Conservation (phyloP, 2,888 invertebrate species). For the Criorhina ranunculi region DNA sequence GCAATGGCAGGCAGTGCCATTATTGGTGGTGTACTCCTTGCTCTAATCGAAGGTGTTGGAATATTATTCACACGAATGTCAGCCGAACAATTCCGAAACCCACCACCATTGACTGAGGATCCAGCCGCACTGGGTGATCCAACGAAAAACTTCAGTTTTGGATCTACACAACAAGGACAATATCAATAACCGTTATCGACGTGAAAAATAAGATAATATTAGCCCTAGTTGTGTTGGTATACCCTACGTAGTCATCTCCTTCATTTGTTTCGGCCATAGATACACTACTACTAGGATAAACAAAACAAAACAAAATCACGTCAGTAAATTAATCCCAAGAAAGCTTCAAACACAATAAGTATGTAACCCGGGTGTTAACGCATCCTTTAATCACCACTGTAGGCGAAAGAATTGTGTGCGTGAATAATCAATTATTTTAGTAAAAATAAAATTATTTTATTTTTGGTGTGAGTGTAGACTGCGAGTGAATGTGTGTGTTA, state of each 20-base stretch:
- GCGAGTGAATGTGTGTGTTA: conserved; percentile 54
- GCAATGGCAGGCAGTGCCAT: conserved; percentile 98
- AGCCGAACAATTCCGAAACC: conserved; percentile 96
- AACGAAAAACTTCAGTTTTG: conserved; percentile 82
- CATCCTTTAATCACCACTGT: neutral
- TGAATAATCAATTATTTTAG: conserved; percentile 38
- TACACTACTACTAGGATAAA: conserved; percentile 26
- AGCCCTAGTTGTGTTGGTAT: conserved; percentile 39
- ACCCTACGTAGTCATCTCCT: conserved; percentile 52
- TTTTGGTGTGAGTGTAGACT: conserved; percentile 60
- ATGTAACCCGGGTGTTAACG: neutral
- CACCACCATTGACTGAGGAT: conserved; percentile 91
- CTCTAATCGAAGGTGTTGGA: conserved; percentile 98
- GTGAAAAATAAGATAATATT: conserved; percentile 33
- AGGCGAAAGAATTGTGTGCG: conserved; percentile 32
- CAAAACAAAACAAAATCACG: conserved; percentile 5
- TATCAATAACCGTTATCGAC: conserved; percentile 80
- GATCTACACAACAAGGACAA: conserved; percentile 79
- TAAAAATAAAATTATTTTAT: conserved; percentile 39
- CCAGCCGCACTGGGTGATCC: conserved; percentile 90
- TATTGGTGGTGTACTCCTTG: conserved; percentile 97
- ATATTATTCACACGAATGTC: conserved; percentile 96
- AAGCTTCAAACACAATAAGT: conserved; percentile 8
- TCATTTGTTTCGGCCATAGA: conserved; percentile 31
- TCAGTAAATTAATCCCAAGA: conserved; percentile 2